Percentiles rank a stretch among this genome's conserved stretches.
Evolutionary conservation across 2,797 vertebrate species (phyloP).

Genomic region (Apogon talboti): DNA sequence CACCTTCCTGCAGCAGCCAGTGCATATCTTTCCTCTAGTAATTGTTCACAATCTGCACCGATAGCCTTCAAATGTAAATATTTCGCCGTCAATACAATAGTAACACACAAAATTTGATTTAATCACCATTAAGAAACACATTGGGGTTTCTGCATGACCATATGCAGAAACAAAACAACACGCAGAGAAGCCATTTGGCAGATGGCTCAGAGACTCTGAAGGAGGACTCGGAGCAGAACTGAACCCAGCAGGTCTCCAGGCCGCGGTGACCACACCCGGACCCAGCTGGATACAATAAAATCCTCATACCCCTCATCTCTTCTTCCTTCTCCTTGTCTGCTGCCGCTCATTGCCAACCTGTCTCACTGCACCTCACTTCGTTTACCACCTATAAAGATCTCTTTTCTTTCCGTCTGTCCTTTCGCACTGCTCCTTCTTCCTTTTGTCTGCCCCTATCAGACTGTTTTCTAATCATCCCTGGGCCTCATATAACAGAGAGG

Average conservation of each 20-base stretch:
- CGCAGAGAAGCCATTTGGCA: conserved; percentile 68
- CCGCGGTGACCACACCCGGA: conserved; percentile 77
- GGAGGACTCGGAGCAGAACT: conserved; percentile 54
- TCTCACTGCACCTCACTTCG: conserved; percentile 24
- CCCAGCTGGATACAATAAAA: conserved; percentile 84
- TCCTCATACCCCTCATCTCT: conserved; percentile 60
- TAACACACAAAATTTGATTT: conserved; percentile 23
- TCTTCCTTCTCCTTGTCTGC: conserved; percentile 44
- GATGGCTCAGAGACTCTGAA: conserved; percentile 53
- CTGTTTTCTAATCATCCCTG: conserved; percentile 34
- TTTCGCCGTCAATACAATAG: conserved; percentile 3
- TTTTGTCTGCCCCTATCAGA: conserved; percentile 31
- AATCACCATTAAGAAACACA: conserved; percentile 27
- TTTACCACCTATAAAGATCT: background rate
- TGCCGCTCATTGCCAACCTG: conserved; percentile 22
- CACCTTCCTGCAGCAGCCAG: conserved; percentile 27
- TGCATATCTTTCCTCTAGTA: background rate
- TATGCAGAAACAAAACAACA: conserved; percentile 54
- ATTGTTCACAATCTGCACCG: conserved; percentile 2
- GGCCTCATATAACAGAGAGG: conserved; percentile 45
- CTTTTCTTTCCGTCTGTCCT: background rate
- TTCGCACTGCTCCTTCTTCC: conserved; percentile 12
- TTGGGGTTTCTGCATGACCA: conserved; percentile 7
- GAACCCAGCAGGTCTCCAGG: conserved; percentile 73
- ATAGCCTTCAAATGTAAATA: conserved; percentile 14